These are phyloP conservation scores for Zelostemma sp. DNA, from an alignment of 1,140 invertebrate species.

Conservation along the genomic window DNA sequence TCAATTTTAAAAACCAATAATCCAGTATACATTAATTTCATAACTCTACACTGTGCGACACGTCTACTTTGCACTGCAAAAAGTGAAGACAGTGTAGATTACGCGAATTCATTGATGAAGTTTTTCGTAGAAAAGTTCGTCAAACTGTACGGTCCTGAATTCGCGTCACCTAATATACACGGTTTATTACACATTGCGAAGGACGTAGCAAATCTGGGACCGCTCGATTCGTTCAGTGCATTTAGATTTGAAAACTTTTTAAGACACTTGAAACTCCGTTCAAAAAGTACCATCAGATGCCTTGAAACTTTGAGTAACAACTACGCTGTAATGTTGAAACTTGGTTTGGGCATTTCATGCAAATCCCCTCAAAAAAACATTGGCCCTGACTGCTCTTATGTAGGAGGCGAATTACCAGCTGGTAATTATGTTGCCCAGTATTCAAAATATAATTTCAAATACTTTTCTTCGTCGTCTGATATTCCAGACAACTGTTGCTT, in stretches of 20 bases:
- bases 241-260: slow-evolving; percentile 20
- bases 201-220: slow-evolving; percentile 22
- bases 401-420: background rate
- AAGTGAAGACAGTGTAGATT: background rate
- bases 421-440: background rate
- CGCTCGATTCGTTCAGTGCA: slow-evolving; percentile 18
- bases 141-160: slow-evolving; percentile 1
- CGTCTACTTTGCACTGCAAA: too few species aligned
- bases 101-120: slow-evolving; percentile 1
- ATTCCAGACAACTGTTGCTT: background rate
- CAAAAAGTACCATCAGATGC: too few species aligned
- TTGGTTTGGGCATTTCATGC: background rate
- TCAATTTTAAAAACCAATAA: too few species aligned
- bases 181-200: slow-evolving; percentile 22
- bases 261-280: background rate
- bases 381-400: background rate
- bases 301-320: slow-evolving; percentile 4
- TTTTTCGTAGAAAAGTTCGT: background rate
- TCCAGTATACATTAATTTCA: too few species aligned
- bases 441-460: background rate
- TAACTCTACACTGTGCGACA: too few species aligned
- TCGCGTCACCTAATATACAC: slow-evolving; percentile 12
- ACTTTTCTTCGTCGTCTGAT: background rate
- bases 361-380: background rate
- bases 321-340: slow-evolving; percentile 3